Conservation (phyloP, 2,888 invertebrate species). For the Keiferia lycopersicella region DNA sequence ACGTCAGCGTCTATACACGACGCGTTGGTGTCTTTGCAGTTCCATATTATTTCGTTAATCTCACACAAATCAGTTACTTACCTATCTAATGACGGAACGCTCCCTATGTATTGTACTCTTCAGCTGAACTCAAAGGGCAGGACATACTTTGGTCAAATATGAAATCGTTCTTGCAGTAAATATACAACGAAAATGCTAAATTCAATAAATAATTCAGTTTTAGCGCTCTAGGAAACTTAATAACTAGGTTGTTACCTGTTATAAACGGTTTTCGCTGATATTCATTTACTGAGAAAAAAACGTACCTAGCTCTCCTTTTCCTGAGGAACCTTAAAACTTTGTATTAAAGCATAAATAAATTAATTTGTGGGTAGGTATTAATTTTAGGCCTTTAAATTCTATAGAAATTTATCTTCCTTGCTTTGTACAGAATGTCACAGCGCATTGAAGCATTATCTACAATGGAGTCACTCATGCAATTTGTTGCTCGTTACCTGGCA, state of each 20-base stretch:
- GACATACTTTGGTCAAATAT: not conserved
- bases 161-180: not conserved
- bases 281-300: not conserved
- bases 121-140: too few relatives aligned
- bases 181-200: too few relatives aligned
- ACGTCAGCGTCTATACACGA: not conserved
- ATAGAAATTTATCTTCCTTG: not conserved
- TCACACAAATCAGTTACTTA: too few relatives aligned
- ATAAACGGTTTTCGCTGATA: not conserved
- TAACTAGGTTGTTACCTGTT: too few relatives aligned
- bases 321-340: not conserved
- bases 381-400: not conserved
- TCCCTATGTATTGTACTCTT: too few relatives aligned
- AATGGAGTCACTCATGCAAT: not conserved
- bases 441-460: not conserved
- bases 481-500: not conserved
- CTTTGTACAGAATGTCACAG: not conserved
- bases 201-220: not conserved
- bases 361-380: not conserved
- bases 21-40: not conserved
- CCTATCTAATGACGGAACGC: too few relatives aligned
- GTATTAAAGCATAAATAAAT: not conserved
- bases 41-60: too few relatives aligned
- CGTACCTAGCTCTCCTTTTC: not conserved
- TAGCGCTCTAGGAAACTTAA: not conserved